These are phyloP conservation scores for Cydia amplana DNA, from an alignment of 1,140 invertebrate species.

Conservation along the genomic window DNA sequence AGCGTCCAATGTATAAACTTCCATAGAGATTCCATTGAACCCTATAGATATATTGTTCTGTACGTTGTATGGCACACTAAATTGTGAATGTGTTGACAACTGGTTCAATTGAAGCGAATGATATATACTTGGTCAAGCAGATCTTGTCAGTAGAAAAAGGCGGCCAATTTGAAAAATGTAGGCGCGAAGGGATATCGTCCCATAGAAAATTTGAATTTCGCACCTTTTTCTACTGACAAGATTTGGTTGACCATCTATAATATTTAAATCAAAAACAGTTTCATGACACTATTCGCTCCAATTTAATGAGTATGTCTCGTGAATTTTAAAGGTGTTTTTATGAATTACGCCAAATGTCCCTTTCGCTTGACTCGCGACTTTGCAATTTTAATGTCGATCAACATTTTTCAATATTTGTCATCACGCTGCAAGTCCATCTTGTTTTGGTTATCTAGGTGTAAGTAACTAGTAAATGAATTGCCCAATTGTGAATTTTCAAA, in stretches of 20 bases:
- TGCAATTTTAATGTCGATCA: constrained; percentile 39
- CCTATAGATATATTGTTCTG: neutral
- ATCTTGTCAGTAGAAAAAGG: no score
- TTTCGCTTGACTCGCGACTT: constrained; percentile 20
- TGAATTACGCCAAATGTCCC: neutral
- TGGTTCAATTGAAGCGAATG: constrained; percentile 5
- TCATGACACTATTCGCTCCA: neutral
- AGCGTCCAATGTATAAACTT: constrained; percentile 6
- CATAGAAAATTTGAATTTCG: no score
- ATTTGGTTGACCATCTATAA: no score
- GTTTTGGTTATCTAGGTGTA: constrained; percentile 76
- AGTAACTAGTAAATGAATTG: constrained; percentile 53
- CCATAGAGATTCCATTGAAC: neutral
- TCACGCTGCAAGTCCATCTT: constrained; percentile 48
- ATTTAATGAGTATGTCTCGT: constrained; percentile 14
- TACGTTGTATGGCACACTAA: neutral
- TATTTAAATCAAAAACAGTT: constrained; percentile 12
- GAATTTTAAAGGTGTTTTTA: neutral
- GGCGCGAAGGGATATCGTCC: no score
- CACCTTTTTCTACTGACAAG: no score
- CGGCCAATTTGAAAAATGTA: no score
- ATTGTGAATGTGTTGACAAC: neutral
- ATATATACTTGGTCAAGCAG: no score
- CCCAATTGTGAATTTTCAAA: constrained; percentile 54
- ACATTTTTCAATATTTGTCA: constrained; percentile 40